Evolutionary conservation across 2,888 invertebrate species (phyloP).

Genomic region (Cepaea hortensis): DNA sequence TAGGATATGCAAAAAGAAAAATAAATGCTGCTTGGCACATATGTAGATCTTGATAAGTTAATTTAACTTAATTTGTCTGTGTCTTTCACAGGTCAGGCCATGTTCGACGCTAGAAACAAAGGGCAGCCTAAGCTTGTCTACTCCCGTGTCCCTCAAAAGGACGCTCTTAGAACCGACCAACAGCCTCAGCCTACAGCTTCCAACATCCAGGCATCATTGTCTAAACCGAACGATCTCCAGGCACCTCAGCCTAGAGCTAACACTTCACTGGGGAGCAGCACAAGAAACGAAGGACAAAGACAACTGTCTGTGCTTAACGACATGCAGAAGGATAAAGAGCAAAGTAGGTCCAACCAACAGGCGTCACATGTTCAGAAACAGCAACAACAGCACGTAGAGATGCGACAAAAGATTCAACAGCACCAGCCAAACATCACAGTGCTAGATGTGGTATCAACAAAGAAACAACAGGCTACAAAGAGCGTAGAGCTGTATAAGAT

Average conservation of each 20-base stretch:
- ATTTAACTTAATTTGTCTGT: background rate
- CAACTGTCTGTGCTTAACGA: background rate
- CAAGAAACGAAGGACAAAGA: background rate
- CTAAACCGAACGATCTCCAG: too few relatives aligned
- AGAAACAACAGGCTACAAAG: background rate
- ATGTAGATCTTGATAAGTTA: too few relatives aligned
- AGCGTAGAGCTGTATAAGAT: too few relatives aligned
- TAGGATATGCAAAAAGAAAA: too few relatives aligned
- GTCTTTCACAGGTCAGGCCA: background rate
- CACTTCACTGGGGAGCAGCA: background rate
- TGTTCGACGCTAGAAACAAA: conserved; percentile 26
- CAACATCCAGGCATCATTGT: background rate
- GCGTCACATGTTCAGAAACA: background rate
- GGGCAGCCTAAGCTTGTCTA: conserved; percentile 26
- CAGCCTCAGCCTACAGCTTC: background rate
- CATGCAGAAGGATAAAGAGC: background rate
- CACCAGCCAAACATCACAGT: background rate
- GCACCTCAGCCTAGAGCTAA: too few relatives aligned
- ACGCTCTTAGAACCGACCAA: background rate
- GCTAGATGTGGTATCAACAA: too few relatives aligned
- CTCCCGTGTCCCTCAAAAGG: background rate
- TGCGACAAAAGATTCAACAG: background rate
- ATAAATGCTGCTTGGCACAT: too few relatives aligned
- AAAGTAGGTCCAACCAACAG: background rate
- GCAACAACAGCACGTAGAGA: background rate